A percentile compares a stretch with the other conserved stretches of the same genome.
These are phyloP conservation scores for Trididemnum clinides DNA, from an alignment of 23 tunicate species.

Conservation along the genomic window DNA sequence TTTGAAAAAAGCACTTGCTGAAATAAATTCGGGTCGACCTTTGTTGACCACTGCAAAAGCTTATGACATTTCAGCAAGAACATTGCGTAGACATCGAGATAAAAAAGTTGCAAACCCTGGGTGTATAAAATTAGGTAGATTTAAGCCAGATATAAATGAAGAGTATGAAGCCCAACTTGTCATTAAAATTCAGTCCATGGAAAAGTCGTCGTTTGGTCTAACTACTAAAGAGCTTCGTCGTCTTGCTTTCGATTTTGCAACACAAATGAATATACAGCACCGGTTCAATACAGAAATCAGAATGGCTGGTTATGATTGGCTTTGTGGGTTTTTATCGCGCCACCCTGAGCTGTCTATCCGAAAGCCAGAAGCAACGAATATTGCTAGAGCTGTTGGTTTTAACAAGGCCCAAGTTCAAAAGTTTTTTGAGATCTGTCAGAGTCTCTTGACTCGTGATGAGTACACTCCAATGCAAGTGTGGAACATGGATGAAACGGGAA, in stretches of 20 bases:
- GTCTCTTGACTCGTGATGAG: neutral
- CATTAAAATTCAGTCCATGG: neutral
- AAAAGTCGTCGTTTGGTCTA: neutral
- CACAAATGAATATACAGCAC: neutral
- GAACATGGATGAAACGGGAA: constrained; percentile 15
- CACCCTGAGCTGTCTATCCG: constrained; percentile 13
- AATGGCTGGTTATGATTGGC: constrained; percentile 28
- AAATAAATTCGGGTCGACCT: neutral
- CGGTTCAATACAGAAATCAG: constrained; percentile 18
- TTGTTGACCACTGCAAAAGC: neutral
- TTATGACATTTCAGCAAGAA: neutral
- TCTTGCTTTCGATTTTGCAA: constrained; percentile 13
- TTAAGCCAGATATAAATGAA: neutral
- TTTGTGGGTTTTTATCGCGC: neutral
- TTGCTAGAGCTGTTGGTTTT: constrained; percentile 15
- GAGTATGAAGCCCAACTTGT: neutral
- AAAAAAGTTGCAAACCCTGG: constrained; percentile 19
- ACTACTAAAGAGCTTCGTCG: constrained; percentile 7
- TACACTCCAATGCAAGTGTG: neutral
- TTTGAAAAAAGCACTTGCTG: neutral
- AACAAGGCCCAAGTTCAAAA: neutral
- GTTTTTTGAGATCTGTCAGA: neutral
- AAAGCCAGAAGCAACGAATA: neutral
- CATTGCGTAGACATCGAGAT: neutral
- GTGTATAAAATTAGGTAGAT: neutral